Conservation (phyloP, 2,113 vertebrate genomes). For the Irena cyanogastra region DNA sequence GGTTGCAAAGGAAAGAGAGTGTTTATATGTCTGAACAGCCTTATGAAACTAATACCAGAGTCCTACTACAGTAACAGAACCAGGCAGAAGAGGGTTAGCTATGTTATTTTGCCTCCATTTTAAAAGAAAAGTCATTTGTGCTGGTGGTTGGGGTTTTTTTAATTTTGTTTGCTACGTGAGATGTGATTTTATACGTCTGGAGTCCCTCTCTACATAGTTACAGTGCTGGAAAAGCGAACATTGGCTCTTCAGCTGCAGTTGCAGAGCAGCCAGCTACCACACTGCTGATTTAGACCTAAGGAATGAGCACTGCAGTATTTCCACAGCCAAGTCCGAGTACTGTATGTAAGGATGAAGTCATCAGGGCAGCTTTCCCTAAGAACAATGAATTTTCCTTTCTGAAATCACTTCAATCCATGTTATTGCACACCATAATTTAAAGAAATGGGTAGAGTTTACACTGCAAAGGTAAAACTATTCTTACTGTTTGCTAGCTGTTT, state of each 20-base stretch:
- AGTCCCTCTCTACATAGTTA: not conserved
- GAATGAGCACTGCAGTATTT: not conserved
- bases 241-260: not conserved
- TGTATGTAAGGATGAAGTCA: not conserved
- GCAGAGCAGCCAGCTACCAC: not conserved
- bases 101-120: not conserved
- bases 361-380: not conserved
- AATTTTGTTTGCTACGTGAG: not conserved
- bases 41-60: not conserved
- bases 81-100: not conserved
- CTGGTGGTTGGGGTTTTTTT: accelerated
- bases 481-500: not conserved
- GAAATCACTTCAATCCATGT: not conserved
- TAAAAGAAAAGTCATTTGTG: not conserved
- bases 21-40: not conserved
- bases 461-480: not conserved
- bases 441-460: not conserved
- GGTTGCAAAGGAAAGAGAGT: not conserved
- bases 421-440: not conserved
- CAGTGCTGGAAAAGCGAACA: not conserved
- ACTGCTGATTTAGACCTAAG: not conserved
- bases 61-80: not conserved
- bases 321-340: not conserved
- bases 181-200: not conserved
- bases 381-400: not conserved